Base-by-base conservation (phyloP, 2,113 vertebrate genomes). In the Gobio gobio region DNA sequence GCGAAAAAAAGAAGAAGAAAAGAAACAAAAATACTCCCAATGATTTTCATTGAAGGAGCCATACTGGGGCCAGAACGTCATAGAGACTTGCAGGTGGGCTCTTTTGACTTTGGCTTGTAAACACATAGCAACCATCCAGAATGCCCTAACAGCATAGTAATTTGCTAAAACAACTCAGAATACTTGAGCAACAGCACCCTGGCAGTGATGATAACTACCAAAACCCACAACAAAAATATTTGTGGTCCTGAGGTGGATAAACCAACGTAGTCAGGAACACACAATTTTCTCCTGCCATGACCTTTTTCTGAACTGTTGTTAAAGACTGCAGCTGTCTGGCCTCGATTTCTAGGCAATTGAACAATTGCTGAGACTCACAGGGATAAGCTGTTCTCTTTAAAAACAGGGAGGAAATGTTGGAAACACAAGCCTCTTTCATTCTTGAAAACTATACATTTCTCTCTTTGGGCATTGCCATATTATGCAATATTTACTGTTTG, bases 221-320 rank as follows among this genome's bases (percentile, higher is more conserved):
- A 51, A 68, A 56, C 12, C 12, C 20, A 82, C 45, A 66, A 12
- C 29, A 45, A 49, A 36, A n/a, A 22, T 24, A 24, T 29, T 12
- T 82, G 26, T 54, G 79, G 40, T 14, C n/a, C 56, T 29, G n/a
- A 51, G 54, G 51, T 80, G 40, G 56, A 61, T n/a, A 70, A 82
- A 70, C 45, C 26, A 5, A 29, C 18, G 47, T 18, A 54, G 40
- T 68, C 61, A 54, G 45, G 45, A 40, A 33, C 61, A 36, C 18
- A 56, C 18, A 40, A 33, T 58, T 61, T 78, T 54, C 63, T 45
- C 16, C 13, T 18, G n/a, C 76, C 24, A n/a, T 81, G 84, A 81
- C 68, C 84, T 54, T 45, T 81, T 80, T 74, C 59, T 74, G 59
- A 75, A 72, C 45, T 70, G 64, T 56, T 51, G 83, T n/a, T 64